Percentiles rank a stretch among this genome's conserved stretches.
Evolutionary conservation across 2,113 vertebrate genomes (phyloP).

Genomic region (Pedetes capensis): DNA sequence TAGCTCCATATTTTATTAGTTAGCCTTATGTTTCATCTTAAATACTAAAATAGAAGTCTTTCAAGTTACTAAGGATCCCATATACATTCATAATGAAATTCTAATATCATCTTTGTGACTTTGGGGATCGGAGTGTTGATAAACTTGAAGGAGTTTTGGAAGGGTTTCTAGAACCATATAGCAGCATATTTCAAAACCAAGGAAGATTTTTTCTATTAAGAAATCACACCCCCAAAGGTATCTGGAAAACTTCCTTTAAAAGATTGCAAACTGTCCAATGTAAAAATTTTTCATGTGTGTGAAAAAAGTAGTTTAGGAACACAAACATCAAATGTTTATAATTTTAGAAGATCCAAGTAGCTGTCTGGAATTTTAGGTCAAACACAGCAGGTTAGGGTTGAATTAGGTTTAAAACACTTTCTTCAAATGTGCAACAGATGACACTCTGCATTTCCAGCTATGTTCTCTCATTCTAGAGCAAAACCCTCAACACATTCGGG

Average conservation of each 20-base stretch:
- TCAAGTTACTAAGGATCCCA: slow-evolving; percentile 50
- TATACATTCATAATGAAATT: slow-evolving; percentile 24
- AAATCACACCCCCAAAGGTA: slow-evolving; percentile 18
- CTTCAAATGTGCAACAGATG: slow-evolving; percentile 50
- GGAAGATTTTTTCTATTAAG: slow-evolving; percentile 24
- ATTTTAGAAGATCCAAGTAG: slow-evolving; percentile 47
- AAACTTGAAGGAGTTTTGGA: background rate
- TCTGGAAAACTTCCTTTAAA: slow-evolving; percentile 56
- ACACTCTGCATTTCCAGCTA: background rate
- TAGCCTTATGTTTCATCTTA: slow-evolving; percentile 55
- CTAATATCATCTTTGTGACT: slow-evolving; percentile 4
- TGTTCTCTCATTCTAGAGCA: slow-evolving; percentile 24
- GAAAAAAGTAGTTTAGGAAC: slow-evolving; percentile 43
- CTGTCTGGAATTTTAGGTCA: slow-evolving; percentile 62
- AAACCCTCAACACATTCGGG: background rate
- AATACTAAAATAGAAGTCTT: slow-evolving; percentile 55
- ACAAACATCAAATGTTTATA: slow-evolving; percentile 58
- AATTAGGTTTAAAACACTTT: slow-evolving; percentile 36
- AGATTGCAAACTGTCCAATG: slow-evolving; percentile 48
- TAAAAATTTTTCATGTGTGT: slow-evolving; percentile 44
- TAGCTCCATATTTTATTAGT: slow-evolving; percentile 65
- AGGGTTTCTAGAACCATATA: background rate
- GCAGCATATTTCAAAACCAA: background rate
- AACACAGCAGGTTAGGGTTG: background rate
- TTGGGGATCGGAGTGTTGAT: background rate